Base-by-base conservation (phyloP, 2,113 vertebrate genomes). In the Archilochus colubris region DNA sequence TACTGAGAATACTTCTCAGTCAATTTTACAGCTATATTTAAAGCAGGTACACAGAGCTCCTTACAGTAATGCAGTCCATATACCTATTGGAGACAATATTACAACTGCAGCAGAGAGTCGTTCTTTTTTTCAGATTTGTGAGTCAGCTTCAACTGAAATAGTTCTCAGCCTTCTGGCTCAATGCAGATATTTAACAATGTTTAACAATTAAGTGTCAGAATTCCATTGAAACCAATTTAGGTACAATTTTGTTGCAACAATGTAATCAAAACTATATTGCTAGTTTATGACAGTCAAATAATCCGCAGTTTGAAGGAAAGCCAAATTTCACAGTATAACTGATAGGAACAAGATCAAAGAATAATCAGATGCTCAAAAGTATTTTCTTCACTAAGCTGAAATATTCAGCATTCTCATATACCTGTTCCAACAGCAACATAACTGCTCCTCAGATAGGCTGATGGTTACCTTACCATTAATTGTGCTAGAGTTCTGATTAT, bases 281-380 rank as follows among this genome's bases (percentile, higher is more conserved):
- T 66, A 87, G 55, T 82, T 93, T 94, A 91, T 82, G 92, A 84
- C 53, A 93, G 53, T 75, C 80, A 92, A 93, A 96, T 88, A 86
- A 95, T 86, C 73, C 79, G 24, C 36, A 84, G 48, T 86, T 83
- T 84, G 83, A 88, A 90, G 50, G 61, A 75, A 91, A 91, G 61
- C 28, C 80, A 93, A 48, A 70, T 83, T 93, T 93, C 40, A 84
- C 51, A 85, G 86, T 58, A 54, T 23, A 88, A n/a, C 43, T 40
- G 80, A 81, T 90, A 91, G 44, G 64, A 86, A 66, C 16, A 59
- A 86, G 76, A 86, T 88, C 53, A 88, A 82, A 83, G 92, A 90
- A 88, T 67, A 94, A 83, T 86, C 28, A 36, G 15, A 30, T 67
- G 31, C 78, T 86, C 70, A 85, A 40, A 38, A 70, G 27, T 14